phyloP scores from a whole-genome alignment of 2,888 invertebrate genomes.

The Drosophila tanythrix region DNA sequence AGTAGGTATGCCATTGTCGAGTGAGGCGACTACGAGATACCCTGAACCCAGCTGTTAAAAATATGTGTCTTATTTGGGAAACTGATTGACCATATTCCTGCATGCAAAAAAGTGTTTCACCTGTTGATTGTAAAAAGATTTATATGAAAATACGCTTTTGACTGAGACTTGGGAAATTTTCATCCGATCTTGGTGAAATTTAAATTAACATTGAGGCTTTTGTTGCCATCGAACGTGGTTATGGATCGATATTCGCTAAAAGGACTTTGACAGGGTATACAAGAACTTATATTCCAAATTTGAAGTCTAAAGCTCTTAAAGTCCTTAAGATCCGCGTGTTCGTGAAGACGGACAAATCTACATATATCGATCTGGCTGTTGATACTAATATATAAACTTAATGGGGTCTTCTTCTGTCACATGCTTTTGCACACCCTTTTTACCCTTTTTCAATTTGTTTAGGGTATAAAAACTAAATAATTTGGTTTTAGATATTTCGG shows the following conservation, averaged over 20 bases:
- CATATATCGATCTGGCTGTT: too few species aligned
- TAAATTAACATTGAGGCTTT: neutral
- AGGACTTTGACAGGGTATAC: fast-evolving
- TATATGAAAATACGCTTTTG: neutral
- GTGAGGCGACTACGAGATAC: neutral
- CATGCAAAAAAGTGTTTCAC: neutral
- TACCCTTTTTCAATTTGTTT: neutral
- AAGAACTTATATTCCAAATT: neutral
- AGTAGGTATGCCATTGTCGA: neutral
- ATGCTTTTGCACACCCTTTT: neutral
- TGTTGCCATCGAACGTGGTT: neutral
- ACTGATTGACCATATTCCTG: neutral
- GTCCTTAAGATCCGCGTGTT: neutral
- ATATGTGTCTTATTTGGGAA: neutral
- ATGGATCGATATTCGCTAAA: neutral
- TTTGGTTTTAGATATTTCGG: neutral
- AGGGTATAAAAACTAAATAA: neutral
- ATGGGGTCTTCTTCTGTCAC: neutral
- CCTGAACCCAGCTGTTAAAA: neutral
- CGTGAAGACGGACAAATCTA: too few species aligned
- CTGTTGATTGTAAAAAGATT: neutral
- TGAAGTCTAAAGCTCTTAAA: neutral
- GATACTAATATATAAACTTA: too few species aligned
- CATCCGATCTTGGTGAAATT: neutral
- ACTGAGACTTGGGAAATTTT: neutral